phyloP scores from a whole-genome alignment of 2,888 invertebrate genomes.

The Cecidostiba fungosa region DNA sequence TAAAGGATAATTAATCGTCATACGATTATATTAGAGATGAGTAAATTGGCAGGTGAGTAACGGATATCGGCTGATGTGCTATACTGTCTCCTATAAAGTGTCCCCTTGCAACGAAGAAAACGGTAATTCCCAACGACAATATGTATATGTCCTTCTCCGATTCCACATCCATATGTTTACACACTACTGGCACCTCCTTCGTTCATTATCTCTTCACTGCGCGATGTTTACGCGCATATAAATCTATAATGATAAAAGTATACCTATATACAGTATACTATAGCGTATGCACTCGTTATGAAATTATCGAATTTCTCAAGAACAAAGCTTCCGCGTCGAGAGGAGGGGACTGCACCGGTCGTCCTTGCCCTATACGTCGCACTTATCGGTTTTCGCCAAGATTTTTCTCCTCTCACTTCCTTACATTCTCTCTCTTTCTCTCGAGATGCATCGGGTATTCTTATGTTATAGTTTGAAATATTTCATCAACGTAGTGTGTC shows the following conservation, averaged over 20 bases:
- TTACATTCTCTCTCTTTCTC: not conserved
- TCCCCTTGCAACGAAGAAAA: too few relatives aligned
- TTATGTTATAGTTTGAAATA: not conserved
- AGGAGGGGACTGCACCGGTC: not conserved
- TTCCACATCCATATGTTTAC: not conserved
- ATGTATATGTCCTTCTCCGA: not conserved
- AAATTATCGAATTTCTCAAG: not conserved
- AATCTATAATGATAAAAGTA: not conserved
- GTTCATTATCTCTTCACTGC: not conserved
- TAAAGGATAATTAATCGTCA: too few relatives aligned
- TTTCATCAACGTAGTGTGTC: not conserved
- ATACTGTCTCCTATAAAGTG: too few relatives aligned
- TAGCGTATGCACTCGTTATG: not conserved
- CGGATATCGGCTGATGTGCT: too few relatives aligned
- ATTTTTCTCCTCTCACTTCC: slow-evolving; percentile 5
- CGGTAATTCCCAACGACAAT: too few relatives aligned
- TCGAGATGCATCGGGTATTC: not conserved
- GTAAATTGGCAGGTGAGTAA: too few relatives aligned
- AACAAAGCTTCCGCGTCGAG: not conserved
- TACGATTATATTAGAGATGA: too few relatives aligned
- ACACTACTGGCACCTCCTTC: not conserved
- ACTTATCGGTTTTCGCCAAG: not conserved
- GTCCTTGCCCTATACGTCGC: not conserved
- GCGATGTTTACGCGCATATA: not conserved
- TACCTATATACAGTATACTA: not conserved